phyloP scores from a whole-genome alignment of 2,888 invertebrate species.

The Heliconius ismenius region DNA sequence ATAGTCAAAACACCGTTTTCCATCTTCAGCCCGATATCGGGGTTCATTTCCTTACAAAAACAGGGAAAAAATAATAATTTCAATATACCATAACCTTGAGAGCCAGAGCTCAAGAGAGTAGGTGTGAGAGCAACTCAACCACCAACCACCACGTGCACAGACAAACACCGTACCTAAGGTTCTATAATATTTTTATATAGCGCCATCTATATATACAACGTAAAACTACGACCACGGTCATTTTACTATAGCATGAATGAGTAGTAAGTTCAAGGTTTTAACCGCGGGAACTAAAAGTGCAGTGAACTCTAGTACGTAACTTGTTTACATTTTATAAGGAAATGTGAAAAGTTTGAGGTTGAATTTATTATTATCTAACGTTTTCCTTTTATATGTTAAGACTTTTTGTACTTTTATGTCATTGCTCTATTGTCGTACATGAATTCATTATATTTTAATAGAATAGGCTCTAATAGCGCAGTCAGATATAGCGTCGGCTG shows the following conservation, averaged over 20 bases:
- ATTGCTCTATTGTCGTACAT: background rate
- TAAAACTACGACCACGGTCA: slow-evolving; percentile 55
- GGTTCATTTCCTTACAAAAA: background rate
- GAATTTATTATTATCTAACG: background rate
- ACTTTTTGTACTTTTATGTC: background rate
- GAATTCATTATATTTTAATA: background rate
- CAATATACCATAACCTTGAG: background rate
- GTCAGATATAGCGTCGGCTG: too few species aligned
- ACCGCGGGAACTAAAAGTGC: background rate
- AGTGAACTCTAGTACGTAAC: background rate
- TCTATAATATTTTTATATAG: too few species aligned
- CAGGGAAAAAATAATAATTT: background rate
- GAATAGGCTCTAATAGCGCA: background rate
- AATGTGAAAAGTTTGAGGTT: background rate
- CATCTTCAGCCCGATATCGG: too few species aligned
- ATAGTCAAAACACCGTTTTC: too few species aligned
- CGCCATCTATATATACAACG: too few species aligned
- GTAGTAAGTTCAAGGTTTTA: slow-evolving; percentile 18
- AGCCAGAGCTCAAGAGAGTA: too few species aligned
- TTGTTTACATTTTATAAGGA: slow-evolving; percentile 8
- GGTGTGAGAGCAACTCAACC: background rate
- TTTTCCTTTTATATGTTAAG: background rate
- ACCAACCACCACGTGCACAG: background rate
- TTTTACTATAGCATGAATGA: slow-evolving; percentile 53
- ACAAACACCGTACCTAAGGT: too few species aligned